Base-by-base conservation (phyloP, 2,113 vertebrate species). In the Alaudala cheleensis region DNA sequence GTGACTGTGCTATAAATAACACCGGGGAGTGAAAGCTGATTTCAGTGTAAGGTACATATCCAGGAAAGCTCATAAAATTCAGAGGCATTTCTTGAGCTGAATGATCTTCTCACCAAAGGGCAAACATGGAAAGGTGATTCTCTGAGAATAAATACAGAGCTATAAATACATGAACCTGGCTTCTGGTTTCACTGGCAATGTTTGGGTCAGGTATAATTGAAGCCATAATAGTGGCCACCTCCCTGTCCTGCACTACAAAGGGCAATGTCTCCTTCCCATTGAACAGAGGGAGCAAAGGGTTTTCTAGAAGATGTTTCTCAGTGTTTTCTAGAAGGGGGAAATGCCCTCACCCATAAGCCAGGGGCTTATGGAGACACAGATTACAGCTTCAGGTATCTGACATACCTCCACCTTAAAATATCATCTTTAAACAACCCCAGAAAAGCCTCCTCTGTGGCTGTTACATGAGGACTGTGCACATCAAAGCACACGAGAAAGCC, bases 1-100 rank as follows among this genome's bases (percentile, higher is more conserved):
- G n/a, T n/a, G n/a, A n/a, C n/a, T n/a, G n/a, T n/a, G n/a, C 92
- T 95, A 96, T 92, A 95, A 94, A 96, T 95, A 91, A 79, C 1
- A 0, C n/a, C 0, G 5, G 33, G 66, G 61, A 92, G 26, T 12
- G 64, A 81, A 89, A 94, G 85, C 93, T 93, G 90, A 45, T 82
- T 92, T 82, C 82, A 62, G 79, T 92, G 61, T 85, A 92, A 90
- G 50, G 45, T 90, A 77, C 58, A 57, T 69, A 90, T 77, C 61
- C 66, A 96, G 82, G 79, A 93, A 93, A 91, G 24, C 92, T 95
- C 87, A 91, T 61, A 58, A 76, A 90, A 93, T 92, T 90, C 74
- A 65, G 54, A 60, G 33, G 37, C 0, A 0, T 65, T 88, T 58
- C 88, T 92, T 34, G 40, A 65, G 45, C 62, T 90, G 73, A 92